Conservation (phyloP, 2,113 vertebrate species). For the Lathamus discolor region DNA sequence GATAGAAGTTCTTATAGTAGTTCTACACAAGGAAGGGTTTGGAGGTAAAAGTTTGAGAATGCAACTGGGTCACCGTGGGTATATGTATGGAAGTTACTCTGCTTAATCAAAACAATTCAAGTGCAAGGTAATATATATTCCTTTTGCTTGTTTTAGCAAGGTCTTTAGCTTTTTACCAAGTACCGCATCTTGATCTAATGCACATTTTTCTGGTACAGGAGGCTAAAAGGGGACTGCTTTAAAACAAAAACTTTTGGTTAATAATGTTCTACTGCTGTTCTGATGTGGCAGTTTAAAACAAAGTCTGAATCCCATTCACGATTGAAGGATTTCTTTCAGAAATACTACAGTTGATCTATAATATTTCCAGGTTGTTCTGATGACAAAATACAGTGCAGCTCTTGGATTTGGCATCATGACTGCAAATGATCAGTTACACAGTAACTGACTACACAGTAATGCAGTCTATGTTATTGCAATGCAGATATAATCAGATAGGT, state of each 20-base stretch:
- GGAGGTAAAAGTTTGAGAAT: not conserved
- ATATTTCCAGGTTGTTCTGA: not conserved
- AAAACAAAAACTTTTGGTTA: not conserved
- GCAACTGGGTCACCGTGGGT: fast-evolving
- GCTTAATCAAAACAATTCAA: not conserved
- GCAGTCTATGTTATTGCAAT: not conserved
- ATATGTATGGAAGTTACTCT: not conserved
- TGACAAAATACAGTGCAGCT: not conserved
- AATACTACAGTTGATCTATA: not conserved
- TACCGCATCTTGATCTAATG: not conserved
- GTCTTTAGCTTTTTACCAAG: not conserved
- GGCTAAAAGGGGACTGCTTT: not conserved
- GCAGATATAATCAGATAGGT: not conserved
- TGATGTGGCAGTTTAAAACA: not conserved
- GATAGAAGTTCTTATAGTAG: not conserved
- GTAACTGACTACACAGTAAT: not conserved
- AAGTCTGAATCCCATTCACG: not conserved
- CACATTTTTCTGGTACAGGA: not conserved
- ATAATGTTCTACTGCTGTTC: not conserved
- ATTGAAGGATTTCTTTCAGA: not conserved
- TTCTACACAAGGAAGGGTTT: not conserved
- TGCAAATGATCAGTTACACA: not conserved
- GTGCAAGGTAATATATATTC: not conserved
- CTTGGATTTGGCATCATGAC: not conserved
- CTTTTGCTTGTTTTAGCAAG: not conserved